Percentiles rank a stretch among this genome's conserved stretches.
phyloP scores from a whole-genome alignment of 2,113 vertebrate genomes.

The Amphiprion percula region DNA sequence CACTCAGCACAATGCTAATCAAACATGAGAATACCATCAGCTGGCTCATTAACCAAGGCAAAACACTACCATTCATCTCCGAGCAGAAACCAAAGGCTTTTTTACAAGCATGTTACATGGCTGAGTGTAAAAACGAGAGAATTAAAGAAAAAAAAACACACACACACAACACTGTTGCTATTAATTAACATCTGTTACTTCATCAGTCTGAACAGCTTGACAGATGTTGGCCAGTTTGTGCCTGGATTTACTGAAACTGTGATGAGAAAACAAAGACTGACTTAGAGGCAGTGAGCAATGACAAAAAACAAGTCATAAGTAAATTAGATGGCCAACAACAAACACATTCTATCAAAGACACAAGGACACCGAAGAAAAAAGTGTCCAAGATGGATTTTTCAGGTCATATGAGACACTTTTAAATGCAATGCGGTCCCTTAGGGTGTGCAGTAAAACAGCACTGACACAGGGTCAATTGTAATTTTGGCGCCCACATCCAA shows the following conservation, averaged over 20 bases:
- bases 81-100: conserved; percentile 58
- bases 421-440: conserved; percentile 66
- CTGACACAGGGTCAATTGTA: conserved; percentile 86
- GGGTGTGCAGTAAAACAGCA: conserved; percentile 69
- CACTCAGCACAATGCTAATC: conserved; percentile 66
- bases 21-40: conserved; percentile 75
- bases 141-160: conserved; percentile 26
- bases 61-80: conserved; percentile 71
- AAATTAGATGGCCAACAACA: conserved; percentile 46
- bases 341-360: conserved; percentile 65
- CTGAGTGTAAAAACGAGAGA: conserved; percentile 52
- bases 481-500: conserved; percentile 78
- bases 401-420: conserved; percentile 76
- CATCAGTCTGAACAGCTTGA: conserved; percentile 58
- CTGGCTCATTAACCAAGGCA: conserved; percentile 70
- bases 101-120: conserved; percentile 58
- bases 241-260: conserved; percentile 55
- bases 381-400: conserved; percentile 67
- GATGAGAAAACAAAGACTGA: conserved; percentile 69
- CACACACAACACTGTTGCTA: conserved; percentile 42
- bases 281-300: conserved; percentile 53
- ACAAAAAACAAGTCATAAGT: conserved; percentile 40
- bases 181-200: conserved; percentile 77
- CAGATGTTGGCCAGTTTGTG: conserved; percentile 64
- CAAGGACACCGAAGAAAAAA: conserved; percentile 60